A percentile compares a stretch with the other conserved stretches of the same genome.
Evolutionary conservation across 2,797 vertebrate species (phyloP).

Genomic region (Oreochromis grahami): DNA sequence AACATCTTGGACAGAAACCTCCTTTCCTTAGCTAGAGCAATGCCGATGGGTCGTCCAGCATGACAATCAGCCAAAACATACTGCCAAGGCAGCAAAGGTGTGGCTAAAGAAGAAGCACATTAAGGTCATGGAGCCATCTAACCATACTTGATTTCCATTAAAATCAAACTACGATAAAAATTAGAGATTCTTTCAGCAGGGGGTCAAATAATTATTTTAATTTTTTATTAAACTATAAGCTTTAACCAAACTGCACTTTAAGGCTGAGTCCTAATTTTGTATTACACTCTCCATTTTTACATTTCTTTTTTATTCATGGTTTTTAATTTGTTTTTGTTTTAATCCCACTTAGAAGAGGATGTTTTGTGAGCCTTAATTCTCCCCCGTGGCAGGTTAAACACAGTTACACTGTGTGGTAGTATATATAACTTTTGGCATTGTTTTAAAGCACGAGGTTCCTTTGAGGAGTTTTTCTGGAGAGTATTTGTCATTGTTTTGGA

Average conservation of each 20-base stretch:
- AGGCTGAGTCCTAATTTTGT: background rate
- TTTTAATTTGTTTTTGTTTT: background rate
- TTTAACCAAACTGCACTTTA: background rate
- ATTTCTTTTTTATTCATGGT: background rate
- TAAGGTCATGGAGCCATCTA: background rate
- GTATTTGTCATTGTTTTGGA: background rate
- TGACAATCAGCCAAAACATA: background rate
- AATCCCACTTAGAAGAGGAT: background rate
- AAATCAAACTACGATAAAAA: background rate
- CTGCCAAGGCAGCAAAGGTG: background rate
- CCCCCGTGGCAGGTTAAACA: background rate
- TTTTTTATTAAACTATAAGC: background rate
- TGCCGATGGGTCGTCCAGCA: rapidly evolving
- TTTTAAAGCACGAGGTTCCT: background rate
- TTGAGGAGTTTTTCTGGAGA: background rate
- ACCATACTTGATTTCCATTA: background rate
- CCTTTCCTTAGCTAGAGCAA: background rate
- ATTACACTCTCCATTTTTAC: background rate
- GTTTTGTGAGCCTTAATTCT: rapidly evolving
- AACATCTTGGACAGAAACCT: background rate
- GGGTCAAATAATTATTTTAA: rapidly evolving
- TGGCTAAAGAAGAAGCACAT: background rate
- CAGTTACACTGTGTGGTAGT: background rate
- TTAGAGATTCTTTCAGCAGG: rapidly evolving
- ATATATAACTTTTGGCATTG: background rate